Base-by-base conservation (phyloP, 1,140 invertebrate species). In the Drepana arcuata region DNA sequence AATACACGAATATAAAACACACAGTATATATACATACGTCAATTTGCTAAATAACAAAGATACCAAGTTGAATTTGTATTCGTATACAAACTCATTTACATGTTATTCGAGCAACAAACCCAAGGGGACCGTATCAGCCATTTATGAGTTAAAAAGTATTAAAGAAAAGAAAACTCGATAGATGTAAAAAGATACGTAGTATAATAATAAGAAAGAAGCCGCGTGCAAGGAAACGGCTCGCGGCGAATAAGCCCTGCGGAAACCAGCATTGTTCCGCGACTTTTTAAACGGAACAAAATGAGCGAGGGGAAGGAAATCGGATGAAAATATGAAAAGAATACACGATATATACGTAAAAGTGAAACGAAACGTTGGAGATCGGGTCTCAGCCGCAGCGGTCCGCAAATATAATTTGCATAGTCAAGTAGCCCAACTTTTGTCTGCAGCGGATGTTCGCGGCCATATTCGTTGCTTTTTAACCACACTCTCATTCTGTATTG, bases 331-430 rank as follows among this genome's bases (percentile, higher is more conserved):
- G 74, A 78, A 82, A 78, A 82, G 73, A 79, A 73, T 79, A 78
- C 74, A 77, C 64, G 63, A 60, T 77, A 67, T 72, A 63, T 62
- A 68, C 59, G 66, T 56, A 69, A 55, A 69, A 77, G 61, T 71
- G 74, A 78, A 82, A 82, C 61, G 73, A 52, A 73, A 72, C 57
- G 62, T 59, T 60, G 68, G 60, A 67, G 74, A 79, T 77, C 70
- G 66, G 54, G 59, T 65, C 68, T 65, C 64, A 64, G 50, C 54
- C 67, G 61, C 59, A 54, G 70, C 70, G 63, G 77, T 79, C 74
- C 68, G 78, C 78, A 82, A 82, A 82, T 79, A 82, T 77, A 82
- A 82, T 82, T 82, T 82, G 78, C 78, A 82, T 82, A 79, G 78
- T 52, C 72, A 79, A 82, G 72, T 82, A 79, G 72, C 64, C 70